These are phyloP conservation scores for Eulithis prunata DNA, from an alignment of 2,888 invertebrate genomes.

Conservation along the genomic window DNA sequence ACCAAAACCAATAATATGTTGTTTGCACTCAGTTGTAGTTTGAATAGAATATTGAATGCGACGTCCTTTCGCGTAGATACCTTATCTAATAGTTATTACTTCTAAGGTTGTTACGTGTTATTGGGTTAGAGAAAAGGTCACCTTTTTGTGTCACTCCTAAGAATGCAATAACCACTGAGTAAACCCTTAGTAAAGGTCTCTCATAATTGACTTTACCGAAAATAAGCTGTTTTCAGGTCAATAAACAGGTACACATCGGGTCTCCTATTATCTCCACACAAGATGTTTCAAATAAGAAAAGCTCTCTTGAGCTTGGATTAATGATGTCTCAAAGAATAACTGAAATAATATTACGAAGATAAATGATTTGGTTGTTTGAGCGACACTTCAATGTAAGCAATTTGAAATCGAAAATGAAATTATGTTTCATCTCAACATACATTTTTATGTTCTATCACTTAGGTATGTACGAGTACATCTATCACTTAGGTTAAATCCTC, in stretches of 20 bases:
- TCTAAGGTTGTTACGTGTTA: slow-evolving; percentile 9
- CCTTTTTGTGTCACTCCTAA: slow-evolving; percentile 23
- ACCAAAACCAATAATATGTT: too few species aligned
- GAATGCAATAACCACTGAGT: slow-evolving; percentile 22
- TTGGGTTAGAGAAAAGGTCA: slow-evolving; percentile 24
- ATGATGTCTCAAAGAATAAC: slow-evolving; percentile 16
- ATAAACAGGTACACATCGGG: slow-evolving; percentile 14
- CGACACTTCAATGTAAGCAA: slow-evolving; percentile 29
- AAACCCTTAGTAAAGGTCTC: slow-evolving; percentile 27
- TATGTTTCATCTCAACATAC: not conserved
- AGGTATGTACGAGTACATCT: too few species aligned
- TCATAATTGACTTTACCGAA: slow-evolving; percentile 29
- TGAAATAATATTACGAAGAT: slow-evolving; percentile 8
- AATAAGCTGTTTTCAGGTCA: slow-evolving; percentile 30
- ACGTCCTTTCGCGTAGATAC: too few species aligned
- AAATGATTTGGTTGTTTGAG: slow-evolving; percentile 19
- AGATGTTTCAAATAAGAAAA: slow-evolving; percentile 23
- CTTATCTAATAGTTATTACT: not conserved
- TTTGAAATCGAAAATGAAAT: slow-evolving; percentile 20
- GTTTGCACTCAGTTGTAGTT: too few species aligned
- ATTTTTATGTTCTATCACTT: not conserved
- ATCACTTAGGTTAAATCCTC: too few species aligned
- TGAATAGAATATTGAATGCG: too few species aligned
- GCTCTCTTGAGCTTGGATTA: slow-evolving; percentile 17
- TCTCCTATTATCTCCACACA: slow-evolving; percentile 17